A percentile compares a stretch with the other conserved stretches of the same genome.
Conservation (phyloP, 2,113 vertebrate species). For the Oncorhynchus clarkii region DNA sequence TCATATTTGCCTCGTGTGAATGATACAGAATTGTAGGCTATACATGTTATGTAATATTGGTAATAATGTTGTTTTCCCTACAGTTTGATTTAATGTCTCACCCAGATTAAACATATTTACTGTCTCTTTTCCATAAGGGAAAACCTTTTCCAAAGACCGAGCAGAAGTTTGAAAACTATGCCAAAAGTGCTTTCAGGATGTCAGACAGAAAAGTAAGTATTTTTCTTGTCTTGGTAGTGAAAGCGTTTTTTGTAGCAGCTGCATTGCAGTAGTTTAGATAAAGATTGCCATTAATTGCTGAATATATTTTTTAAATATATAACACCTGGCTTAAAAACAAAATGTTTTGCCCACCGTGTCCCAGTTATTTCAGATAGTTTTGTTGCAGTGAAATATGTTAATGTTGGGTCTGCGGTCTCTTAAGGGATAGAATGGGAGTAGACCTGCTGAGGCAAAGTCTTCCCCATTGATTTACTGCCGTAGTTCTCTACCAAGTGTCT, state of each 20-base stretch:
- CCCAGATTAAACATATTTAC: neutral
- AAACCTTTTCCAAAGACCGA: constrained; percentile 73
- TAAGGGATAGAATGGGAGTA: constrained; percentile 59
- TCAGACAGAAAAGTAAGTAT: constrained; percentile 72
- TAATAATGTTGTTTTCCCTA: no score
- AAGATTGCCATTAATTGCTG: no score
- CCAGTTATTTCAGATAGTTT: no score
- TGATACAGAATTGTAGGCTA: no score
- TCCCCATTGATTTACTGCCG: constrained; percentile 66
- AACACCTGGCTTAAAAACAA: no score
- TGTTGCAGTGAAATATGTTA: constrained; percentile 47
- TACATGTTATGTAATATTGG: no score
- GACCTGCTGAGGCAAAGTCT: constrained; percentile 65
- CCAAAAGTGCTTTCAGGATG: constrained; percentile 68
- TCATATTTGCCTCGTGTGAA: no score
- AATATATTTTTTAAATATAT: no score
- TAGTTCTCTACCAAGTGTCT: constrained; percentile 45
- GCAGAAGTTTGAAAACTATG: constrained; percentile 78
- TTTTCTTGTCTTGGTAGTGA: neutral
- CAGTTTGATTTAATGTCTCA: neutral
- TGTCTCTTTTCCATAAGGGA: constrained; percentile 56
- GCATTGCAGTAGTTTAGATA: no score
- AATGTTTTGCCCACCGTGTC: no score
- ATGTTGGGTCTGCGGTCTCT: constrained; percentile 46
- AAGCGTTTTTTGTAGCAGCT: no score